These are phyloP conservation scores for Otolemur garnettii DNA, from an alignment of 2,113 vertebrate species.

Conservation along the genomic window DNA sequence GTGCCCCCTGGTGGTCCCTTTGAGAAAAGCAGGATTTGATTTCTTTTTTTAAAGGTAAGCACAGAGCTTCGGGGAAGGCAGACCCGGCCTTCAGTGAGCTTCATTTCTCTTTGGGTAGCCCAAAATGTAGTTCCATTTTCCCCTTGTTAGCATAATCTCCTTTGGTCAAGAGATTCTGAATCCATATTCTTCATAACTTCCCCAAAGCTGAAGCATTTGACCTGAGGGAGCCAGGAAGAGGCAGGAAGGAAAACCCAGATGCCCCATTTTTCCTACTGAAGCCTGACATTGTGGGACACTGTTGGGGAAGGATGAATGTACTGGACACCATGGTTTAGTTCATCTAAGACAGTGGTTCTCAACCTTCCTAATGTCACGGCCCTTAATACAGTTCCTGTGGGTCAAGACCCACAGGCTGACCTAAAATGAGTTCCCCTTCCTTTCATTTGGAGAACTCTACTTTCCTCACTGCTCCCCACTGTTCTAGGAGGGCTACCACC, in stretches of 20 bases:
- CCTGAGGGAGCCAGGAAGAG: not conserved
- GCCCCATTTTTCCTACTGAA: not conserved
- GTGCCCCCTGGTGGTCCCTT: constrained; percentile 71
- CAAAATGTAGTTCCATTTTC: not conserved
- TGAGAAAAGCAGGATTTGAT: not conserved
- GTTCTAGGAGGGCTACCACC: not conserved
- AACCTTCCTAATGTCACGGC: too few species aligned
- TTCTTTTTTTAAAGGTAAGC: not conserved
- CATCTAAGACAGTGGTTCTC: not conserved
- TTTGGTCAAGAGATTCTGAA: not conserved
- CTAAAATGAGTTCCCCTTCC: not conserved
- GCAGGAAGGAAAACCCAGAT: not conserved
- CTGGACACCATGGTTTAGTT: not conserved
- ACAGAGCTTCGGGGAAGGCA: not conserved
- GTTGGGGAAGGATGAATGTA: not conserved
- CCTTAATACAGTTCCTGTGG: too few species aligned
- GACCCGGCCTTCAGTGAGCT: not conserved
- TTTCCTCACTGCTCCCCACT: not conserved
- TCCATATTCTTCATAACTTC: constrained; percentile 8
- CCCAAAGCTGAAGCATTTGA: not conserved
- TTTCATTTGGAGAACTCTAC: constrained; percentile 44
- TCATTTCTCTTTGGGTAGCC: not conserved
- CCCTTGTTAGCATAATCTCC: not conserved
- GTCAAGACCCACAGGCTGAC: too few species aligned
- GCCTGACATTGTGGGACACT: not conserved